Evolutionary conservation across 2,797 vertebrate species (phyloP).

Genomic region (Denticeps clupeoides): DNA sequence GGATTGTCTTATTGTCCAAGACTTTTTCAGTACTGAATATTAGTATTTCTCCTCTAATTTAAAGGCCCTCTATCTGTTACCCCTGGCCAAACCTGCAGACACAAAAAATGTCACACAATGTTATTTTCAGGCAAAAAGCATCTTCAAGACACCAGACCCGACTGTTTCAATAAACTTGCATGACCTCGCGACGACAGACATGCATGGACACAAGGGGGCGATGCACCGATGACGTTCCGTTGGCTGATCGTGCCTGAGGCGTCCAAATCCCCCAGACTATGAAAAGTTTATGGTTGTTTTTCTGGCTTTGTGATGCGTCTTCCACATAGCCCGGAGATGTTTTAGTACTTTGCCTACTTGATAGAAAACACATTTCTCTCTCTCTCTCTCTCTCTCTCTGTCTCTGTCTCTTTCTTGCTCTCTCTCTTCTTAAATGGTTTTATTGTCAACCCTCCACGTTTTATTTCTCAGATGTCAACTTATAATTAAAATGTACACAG

Average conservation of each 20-base stretch:
- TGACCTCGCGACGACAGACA: constrained; percentile 27
- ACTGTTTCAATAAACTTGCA: constrained; percentile 22
- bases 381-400: constrained; percentile 21
- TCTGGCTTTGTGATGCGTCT: constrained; percentile 40
- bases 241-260: constrained; percentile 29
- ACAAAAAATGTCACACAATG: too few species aligned
- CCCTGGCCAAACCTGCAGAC: too few species aligned
- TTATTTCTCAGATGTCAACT: too few species aligned
- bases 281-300: constrained; percentile 49
- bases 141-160: too few species aligned
- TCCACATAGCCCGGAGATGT: constrained; percentile 22
- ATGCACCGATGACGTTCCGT: constrained; percentile 27
- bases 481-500: too few species aligned
- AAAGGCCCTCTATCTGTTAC: too few species aligned
- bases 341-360: constrained; percentile 33
- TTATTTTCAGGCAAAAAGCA: too few species aligned
- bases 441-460: too few species aligned
- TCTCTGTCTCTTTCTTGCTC: constrained; percentile 8
- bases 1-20: too few species aligned
- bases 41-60: too few species aligned
- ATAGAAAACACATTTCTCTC: constrained; percentile 46
- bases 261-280: constrained; percentile 37
- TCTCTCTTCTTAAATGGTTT: neutral
- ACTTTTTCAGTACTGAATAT: too few species aligned
- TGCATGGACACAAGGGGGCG: constrained; percentile 23